Evolutionary conservation across 1,140 invertebrate genomes (phyloP).

Genomic region (Lepidurus apus): DNA sequence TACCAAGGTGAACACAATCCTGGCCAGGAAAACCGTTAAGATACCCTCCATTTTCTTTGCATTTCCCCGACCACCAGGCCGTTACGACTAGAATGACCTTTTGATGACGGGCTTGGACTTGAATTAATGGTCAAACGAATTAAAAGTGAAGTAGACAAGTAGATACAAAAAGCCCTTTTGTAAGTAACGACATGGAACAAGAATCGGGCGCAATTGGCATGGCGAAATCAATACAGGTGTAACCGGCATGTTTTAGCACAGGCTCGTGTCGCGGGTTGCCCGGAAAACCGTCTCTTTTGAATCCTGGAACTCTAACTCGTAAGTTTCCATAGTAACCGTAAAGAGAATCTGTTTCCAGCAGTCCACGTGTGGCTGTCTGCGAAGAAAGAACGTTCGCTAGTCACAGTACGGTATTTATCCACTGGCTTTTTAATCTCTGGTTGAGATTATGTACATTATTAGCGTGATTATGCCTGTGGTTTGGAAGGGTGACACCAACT

Average conservation of each 20-base stretch:
- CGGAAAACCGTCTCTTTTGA: neutral
- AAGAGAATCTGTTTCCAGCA: neutral
- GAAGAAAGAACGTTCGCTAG: neutral
- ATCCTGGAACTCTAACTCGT: neutral
- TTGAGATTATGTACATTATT: too few species aligned
- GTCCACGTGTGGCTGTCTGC: conserved; percentile 14
- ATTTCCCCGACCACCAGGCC: neutral
- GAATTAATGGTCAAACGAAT: neutral
- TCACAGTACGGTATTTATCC: neutral
- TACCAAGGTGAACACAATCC: neutral
- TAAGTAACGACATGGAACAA: neutral
- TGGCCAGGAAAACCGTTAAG: neutral
- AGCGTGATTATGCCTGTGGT: neutral
- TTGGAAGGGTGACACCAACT: neutral
- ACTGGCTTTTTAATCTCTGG: neutral
- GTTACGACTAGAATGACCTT: neutral
- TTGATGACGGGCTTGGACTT: neutral
- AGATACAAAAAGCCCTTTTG: neutral
- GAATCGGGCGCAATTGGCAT: neutral
- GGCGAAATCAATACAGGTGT: conserved; percentile 4
- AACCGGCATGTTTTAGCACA: neutral
- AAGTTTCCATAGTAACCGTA: conserved; percentile 12
- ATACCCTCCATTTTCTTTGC: neutral
- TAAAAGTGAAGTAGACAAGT: neutral
- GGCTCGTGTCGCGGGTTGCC: neutral